phyloP scores from a whole-genome alignment of 2,888 invertebrate genomes.

The Limnephilus lunatus region DNA sequence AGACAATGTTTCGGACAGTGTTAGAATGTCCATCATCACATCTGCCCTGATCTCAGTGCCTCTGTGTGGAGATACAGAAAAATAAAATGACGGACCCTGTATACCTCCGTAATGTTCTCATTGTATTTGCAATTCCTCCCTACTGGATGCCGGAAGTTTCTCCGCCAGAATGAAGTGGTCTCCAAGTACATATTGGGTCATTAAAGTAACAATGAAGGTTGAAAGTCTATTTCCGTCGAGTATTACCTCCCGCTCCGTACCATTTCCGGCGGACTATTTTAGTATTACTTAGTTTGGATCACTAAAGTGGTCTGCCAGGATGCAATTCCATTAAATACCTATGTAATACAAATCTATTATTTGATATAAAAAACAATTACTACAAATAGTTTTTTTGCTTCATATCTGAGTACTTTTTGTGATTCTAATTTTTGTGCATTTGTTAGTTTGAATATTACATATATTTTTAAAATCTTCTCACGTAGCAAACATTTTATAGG shows the following conservation, averaged over 20 bases:
- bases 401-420: too few species aligned
- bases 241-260: neutral
- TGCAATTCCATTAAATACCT: neutral
- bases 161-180: slow-evolving; percentile 30
- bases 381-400: too few species aligned
- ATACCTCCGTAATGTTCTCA: neutral
- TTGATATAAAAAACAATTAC: neutral
- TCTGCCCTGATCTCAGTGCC: too few species aligned
- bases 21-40: too few species aligned
- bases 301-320: neutral
- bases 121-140: neutral
- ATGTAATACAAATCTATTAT: neutral
- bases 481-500: too few species aligned
- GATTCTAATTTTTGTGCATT: too few species aligned
- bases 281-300: neutral
- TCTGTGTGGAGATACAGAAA: too few species aligned
- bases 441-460: too few species aligned
- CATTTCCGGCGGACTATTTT: neutral
- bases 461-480: too few species aligned
- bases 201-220: slow-evolving; percentile 47
- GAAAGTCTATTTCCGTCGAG: slow-evolving; percentile 33
- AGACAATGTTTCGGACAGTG: too few species aligned
- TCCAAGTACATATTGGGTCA: slow-evolving; percentile 42
- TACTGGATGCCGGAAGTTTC: neutral
- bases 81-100: neutral